Percentiles rank a stretch among this genome's conserved stretches.
These are phyloP conservation scores for Petroica traversi DNA, from an alignment of 2,113 vertebrate genomes.

Conservation along the genomic window DNA sequence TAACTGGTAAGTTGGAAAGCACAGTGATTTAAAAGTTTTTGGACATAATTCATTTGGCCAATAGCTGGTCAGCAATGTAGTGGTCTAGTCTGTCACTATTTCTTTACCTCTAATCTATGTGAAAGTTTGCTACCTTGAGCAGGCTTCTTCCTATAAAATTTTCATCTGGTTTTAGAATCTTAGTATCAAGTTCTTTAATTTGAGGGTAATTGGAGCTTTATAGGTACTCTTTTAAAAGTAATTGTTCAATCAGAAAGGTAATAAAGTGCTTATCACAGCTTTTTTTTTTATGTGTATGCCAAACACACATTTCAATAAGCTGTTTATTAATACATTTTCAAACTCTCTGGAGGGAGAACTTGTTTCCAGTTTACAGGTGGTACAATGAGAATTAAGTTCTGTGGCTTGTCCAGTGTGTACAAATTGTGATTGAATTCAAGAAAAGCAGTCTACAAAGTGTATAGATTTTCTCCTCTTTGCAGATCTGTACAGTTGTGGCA, in stretches of 20 bases:
- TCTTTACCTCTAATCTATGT: background rate
- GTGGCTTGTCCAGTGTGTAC: background rate
- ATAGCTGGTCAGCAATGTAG: background rate
- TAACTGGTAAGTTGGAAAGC: constrained; percentile 75
- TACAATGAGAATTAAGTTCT: background rate
- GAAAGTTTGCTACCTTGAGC: background rate
- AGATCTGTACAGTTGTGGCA: background rate
- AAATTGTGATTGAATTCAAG: background rate
- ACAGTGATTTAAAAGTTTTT: background rate
- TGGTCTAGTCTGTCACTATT: background rate
- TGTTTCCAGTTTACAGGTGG: background rate
- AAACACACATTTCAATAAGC: background rate
- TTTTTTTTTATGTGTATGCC: background rate
- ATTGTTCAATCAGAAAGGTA: background rate
- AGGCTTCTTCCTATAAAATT: background rate
- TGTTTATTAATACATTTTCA: background rate
- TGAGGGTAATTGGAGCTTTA: background rate
- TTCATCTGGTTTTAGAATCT: background rate
- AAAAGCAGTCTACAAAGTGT: background rate
- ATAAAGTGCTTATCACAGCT: background rate
- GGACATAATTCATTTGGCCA: background rate
- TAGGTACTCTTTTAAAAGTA: background rate
- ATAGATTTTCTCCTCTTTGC: background rate
- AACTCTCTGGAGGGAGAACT: background rate
- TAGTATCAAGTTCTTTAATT: background rate